Conservation (phyloP, 2,888 invertebrate species). For the Apotomis turbidana region DNA sequence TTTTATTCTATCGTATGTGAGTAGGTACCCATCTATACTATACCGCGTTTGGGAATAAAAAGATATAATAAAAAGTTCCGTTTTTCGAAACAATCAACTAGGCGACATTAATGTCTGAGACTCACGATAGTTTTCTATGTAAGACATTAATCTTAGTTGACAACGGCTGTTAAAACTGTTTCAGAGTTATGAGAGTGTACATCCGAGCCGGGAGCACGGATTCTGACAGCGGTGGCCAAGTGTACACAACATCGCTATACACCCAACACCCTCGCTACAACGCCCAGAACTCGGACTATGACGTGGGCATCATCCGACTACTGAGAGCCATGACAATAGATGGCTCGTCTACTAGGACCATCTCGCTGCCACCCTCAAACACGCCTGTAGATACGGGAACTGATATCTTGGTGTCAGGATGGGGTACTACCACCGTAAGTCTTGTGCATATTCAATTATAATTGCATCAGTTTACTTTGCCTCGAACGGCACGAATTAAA, state of each 20-base stretch:
- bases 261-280: slow-evolving; percentile 70
- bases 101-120: too few species aligned
- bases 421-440: slow-evolving; percentile 72
- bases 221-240: slow-evolving; percentile 64
- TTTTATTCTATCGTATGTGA: too few species aligned
- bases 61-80: too few species aligned
- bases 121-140: too few species aligned
- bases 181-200: slow-evolving; percentile 56
- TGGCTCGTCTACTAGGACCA: slow-evolving; percentile 55
- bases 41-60: too few species aligned
- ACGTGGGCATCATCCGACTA: slow-evolving; percentile 71
- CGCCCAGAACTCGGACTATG: slow-evolving; percentile 66
- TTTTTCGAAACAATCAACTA: too few species aligned
- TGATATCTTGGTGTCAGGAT: slow-evolving; percentile 63
- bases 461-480: too few species aligned
- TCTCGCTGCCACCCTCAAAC: slow-evolving; percentile 51
- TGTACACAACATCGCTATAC: slow-evolving; percentile 62
- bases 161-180: slow-evolving; percentile 20
- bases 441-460: too few species aligned
- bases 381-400: slow-evolving; percentile 54
- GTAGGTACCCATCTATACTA: too few species aligned
- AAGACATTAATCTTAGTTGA: too few species aligned
- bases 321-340: slow-evolving; percentile 60
- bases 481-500: too few species aligned
- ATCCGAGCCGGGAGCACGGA: slow-evolving; percentile 72